Evolutionary conservation across 2,113 vertebrate genomes (phyloP).

Genomic region (Epinephelus fuscoguttatus): DNA sequence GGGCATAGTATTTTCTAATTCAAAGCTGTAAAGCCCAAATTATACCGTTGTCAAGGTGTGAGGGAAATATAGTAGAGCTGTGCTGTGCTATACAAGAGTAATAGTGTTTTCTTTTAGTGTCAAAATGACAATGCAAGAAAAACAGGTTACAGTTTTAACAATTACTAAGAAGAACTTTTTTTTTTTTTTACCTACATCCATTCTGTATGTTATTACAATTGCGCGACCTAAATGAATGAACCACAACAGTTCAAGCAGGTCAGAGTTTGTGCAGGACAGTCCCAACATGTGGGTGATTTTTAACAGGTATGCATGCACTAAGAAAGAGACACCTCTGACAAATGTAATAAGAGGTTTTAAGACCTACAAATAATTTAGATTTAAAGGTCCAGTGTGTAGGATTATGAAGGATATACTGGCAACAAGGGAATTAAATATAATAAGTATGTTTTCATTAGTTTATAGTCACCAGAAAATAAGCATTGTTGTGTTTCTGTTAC

Average conservation of each 20-base stretch:
- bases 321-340: background rate
- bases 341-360: background rate
- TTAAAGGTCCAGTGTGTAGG: too few relatives aligned
- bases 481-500: too few relatives aligned
- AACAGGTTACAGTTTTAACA: too few relatives aligned
- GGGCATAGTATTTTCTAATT: background rate
- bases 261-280: background rate
- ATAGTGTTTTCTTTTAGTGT: background rate
- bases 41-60: background rate
- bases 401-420: too few relatives aligned
- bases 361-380: background rate
- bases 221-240: background rate
- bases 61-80: background rate
- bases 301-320: too few relatives aligned
- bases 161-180: background rate
- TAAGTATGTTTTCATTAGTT: too few relatives aligned
- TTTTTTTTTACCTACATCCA: background rate
- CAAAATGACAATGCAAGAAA: background rate
- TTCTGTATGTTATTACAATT: background rate
- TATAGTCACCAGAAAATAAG: too few relatives aligned
- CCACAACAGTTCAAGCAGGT: background rate
- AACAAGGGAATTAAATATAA: too few relatives aligned
- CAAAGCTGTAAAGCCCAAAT: background rate
- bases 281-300: background rate
- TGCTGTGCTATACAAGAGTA: background rate